phyloP scores from a whole-genome alignment of 2,888 invertebrate genomes.

The Lamellibrachia columna region DNA sequence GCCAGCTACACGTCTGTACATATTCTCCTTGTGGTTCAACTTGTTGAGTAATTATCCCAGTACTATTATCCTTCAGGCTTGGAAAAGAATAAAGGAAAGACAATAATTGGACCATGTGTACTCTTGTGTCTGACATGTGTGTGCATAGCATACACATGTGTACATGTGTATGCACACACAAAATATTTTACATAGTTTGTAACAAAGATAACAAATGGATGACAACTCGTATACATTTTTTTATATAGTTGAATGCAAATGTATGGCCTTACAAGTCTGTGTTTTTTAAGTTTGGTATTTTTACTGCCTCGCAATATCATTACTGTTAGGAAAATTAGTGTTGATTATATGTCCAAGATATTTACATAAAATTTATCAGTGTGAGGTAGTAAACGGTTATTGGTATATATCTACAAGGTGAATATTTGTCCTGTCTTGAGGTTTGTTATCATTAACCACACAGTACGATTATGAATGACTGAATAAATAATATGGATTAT shows the following conservation, averaged over 20 bases:
- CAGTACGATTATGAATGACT: not conserved
- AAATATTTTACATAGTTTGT: not conserved
- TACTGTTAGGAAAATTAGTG: not conserved
- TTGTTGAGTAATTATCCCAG: not conserved
- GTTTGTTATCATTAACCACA: not conserved
- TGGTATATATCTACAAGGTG: not conserved
- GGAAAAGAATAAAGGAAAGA: too few relatives aligned
- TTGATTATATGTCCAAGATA: not conserved
- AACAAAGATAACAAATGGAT: not conserved
- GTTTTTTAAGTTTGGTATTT: not conserved
- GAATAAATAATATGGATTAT: not conserved
- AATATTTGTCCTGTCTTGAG: not conserved
- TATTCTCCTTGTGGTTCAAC: not conserved
- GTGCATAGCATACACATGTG: too few relatives aligned
- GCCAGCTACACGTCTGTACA: not conserved
- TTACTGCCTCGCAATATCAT: not conserved
- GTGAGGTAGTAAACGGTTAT: not conserved
- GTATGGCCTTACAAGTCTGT: not conserved
- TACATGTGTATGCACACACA: not conserved
- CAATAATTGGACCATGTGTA: too few relatives aligned
- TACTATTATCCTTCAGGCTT: not conserved
- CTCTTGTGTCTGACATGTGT: too few relatives aligned
- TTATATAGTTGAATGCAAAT: not conserved
- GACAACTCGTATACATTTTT: not conserved
- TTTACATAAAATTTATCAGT: not conserved